Evolutionary conservation across 2,113 vertebrate species (phyloP).

Genomic region (Oenanthe melanoleuca): DNA sequence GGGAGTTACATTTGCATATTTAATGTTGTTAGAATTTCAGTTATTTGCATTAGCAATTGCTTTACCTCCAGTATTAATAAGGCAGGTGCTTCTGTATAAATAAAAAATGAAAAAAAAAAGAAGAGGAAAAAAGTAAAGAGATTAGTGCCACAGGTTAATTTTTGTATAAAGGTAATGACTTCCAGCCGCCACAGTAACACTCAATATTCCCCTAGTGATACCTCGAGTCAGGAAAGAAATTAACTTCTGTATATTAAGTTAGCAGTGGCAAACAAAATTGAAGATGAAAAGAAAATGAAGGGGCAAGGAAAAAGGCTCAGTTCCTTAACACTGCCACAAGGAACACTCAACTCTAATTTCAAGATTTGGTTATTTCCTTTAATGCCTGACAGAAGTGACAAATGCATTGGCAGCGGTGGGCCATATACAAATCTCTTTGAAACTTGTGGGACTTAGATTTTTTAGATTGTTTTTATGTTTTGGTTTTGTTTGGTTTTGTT

Average conservation of each 20-base stretch:
- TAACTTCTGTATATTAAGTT: constrained; percentile 59
- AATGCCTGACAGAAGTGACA: constrained; percentile 5
- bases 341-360: constrained; percentile 20
- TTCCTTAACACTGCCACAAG: neutral
- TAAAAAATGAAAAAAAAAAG: neutral
- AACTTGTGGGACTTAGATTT: neutral
- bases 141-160: constrained; percentile 53
- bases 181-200: constrained; percentile 33
- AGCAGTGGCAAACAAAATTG: constrained; percentile 58
- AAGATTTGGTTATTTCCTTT: constrained; percentile 40
- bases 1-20: constrained; percentile 23
- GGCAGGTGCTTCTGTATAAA: constrained; percentile 48
- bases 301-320: neutral
- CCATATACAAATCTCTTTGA: neutral
- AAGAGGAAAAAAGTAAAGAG: neutral
- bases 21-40: constrained; percentile 45
- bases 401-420: neutral
- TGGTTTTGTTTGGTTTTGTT: neutral
- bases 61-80: constrained; percentile 21
- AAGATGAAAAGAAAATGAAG: constrained; percentile 64
- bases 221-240: constrained; percentile 55
- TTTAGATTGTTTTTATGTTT: neutral
- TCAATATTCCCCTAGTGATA: constrained; percentile 61
- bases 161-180: constrained; percentile 61
- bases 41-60: constrained; percentile 46